A percentile compares a stretch with the other conserved stretches of the same genome.
Evolutionary conservation across 1,140 invertebrate genomes (phyloP).

Genomic region (Vollenhovia emeryi): DNA sequence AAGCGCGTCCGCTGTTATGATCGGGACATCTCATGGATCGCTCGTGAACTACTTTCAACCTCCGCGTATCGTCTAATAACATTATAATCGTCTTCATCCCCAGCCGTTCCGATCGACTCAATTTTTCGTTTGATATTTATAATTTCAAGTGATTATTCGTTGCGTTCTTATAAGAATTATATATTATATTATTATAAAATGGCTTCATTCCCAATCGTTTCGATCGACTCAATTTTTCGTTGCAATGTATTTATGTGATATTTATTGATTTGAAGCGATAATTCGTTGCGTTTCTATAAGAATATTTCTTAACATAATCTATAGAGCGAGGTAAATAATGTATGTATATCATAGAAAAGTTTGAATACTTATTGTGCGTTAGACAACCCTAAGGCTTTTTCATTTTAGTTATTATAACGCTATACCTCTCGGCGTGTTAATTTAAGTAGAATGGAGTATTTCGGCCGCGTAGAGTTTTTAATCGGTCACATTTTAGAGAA

Average conservation of each 20-base stretch:
- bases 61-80: neutral
- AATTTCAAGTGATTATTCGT: neutral
- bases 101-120: neutral
- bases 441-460: neutral
- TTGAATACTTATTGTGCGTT: neutral
- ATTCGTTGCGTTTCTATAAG: neutral
- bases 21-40: constrained; percentile 57
- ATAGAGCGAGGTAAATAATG: neutral
- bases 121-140: constrained; percentile 10
- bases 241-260: too few species aligned
- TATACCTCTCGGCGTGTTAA: neutral
- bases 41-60: constrained; percentile 46
- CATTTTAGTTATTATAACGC: neutral
- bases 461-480: neutral
- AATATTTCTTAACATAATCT: neutral
- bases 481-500: neutral
- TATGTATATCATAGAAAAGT: constrained; percentile 24
- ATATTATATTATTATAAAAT: too few species aligned
- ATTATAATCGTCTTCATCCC: neutral
- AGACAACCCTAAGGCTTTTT: neutral
- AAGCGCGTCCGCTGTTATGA: neutral
- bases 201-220: neutral
- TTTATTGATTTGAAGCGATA: neutral
- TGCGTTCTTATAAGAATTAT: neutral
- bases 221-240: neutral